Conservation (phyloP, 1,140 invertebrate genomes). For the Cotesia chilonis region DNA sequence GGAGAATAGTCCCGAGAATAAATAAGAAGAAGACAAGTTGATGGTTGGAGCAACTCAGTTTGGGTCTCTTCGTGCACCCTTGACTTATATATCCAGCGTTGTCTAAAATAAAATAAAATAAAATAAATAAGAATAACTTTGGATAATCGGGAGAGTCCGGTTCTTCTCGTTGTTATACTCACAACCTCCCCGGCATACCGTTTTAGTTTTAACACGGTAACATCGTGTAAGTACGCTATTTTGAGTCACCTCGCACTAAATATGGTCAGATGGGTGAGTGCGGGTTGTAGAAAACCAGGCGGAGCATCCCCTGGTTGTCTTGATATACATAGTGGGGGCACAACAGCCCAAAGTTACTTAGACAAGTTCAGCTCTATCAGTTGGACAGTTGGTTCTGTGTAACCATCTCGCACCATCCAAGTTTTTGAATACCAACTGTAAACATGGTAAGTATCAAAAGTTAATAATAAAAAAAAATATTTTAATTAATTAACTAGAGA, state of each 20-base stretch:
- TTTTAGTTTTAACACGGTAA: slow-evolving; percentile 54
- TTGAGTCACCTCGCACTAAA: slow-evolving; percentile 63
- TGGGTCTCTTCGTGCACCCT: slow-evolving; percentile 35
- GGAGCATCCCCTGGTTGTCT: slow-evolving; percentile 50
- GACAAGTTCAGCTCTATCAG: slow-evolving; percentile 61
- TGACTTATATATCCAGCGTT: slow-evolving; percentile 44
- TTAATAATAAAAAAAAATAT: background rate
- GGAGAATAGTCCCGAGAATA: background rate
- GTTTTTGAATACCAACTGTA: slow-evolving; percentile 48
- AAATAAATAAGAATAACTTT: slow-evolving; percentile 18
- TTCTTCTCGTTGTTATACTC: background rate
- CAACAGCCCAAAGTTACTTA: slow-evolving; percentile 62
- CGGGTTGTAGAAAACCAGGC: slow-evolving; percentile 52
- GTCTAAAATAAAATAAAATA: background rate
- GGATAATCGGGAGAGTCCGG: slow-evolving; percentile 15
- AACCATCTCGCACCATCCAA: slow-evolving; percentile 61
- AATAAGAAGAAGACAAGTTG: background rate
- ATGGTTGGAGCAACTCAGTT: background rate
- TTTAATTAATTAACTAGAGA: background rate
- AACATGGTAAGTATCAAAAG: slow-evolving; percentile 56
- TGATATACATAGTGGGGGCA: slow-evolving; percentile 53
- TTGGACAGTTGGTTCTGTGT: slow-evolving; percentile 64
- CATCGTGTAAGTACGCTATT: slow-evolving; percentile 54
- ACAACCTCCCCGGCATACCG: slow-evolving; percentile 48
- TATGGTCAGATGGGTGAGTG: slow-evolving; percentile 63